phyloP scores from a whole-genome alignment of 2,888 invertebrate genomes.

The Alcis repandata region DNA sequence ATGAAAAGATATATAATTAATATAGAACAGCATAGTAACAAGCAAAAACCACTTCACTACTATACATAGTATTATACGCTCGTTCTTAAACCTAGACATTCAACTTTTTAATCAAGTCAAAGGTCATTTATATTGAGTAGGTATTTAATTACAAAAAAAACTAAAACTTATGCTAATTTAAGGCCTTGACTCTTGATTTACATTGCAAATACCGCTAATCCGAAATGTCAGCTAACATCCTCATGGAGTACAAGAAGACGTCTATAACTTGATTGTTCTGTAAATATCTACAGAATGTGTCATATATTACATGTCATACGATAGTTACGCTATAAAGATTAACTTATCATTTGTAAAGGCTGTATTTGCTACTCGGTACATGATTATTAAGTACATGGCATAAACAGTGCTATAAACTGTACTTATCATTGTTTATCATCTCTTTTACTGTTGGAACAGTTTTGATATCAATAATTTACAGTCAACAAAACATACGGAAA shows the following conservation, averaged over 20 bases:
- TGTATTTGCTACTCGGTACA: no score
- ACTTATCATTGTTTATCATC: no score
- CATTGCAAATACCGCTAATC: constrained; percentile 59
- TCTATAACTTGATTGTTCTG: constrained; percentile 2
- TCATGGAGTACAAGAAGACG: constrained; percentile 38
- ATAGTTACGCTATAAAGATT: not conserved
- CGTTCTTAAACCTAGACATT: constrained; percentile 23
- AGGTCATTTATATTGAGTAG: constrained; percentile 39
- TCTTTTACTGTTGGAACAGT: no score
- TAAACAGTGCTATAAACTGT: no score
- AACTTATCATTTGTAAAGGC: not conserved
- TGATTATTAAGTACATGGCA: no score
- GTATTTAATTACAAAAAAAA: constrained; percentile 33
- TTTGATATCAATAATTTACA: no score
- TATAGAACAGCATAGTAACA: not conserved
- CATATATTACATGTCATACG: not conserved
- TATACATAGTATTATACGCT: not conserved
- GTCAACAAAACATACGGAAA: no score
- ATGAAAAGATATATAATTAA: not conserved
- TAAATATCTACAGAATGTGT: constrained; percentile 1
- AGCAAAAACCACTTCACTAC: not conserved
- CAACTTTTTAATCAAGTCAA: constrained; percentile 34
- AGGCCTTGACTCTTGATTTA: constrained; percentile 63
- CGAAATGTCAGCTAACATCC: constrained; percentile 57
- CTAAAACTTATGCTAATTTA: constrained; percentile 41